Evolutionary conservation across 2,888 invertebrate genomes (phyloP), one percentile per base, ranked within the genome.

Genomic region (Lasioglossum vierecki): DNA sequence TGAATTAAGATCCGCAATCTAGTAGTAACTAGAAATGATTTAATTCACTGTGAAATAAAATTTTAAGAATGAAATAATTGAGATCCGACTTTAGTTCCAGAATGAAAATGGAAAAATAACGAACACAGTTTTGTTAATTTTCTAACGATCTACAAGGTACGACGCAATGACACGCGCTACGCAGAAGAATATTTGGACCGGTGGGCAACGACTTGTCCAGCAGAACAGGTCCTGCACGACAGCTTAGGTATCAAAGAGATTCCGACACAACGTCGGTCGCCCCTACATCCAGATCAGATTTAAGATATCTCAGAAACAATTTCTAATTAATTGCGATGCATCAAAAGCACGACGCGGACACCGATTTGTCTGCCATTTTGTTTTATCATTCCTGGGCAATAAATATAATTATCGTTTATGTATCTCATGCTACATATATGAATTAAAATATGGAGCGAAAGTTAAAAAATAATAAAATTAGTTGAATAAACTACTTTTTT

Each of bases 191-290:
- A 90, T 79, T 91, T 89, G 81, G 85, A 88, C 81, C 80, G 88
- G 85, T 83, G 78, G 84, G 74, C 84, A 82, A 84, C 84, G 85
- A 79, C 82, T 81, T 74, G 88, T 66, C 77, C 82, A 72, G 88
- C 76, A 91, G 86, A 92, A 93, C 91, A 91, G 92, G 92, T 92
- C 89, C 92, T 92, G 89, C 88, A 77, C 89, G 92, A 92, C 93
- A 93, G 92, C 90, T 93, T 93, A 94, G 91, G 89, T 91, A 91
- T 94, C 93, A 94, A 94, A 93, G 93, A 91, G 90, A 88, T 87
- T 89, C 94, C 93, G 93, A 91, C 92, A 66, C 84, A 87, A 79
- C 79, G 82, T 80, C 88, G 87, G 78, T 85, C 80, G 80, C 78
- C 80, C 85, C 84, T 87, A 80, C 77, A 85, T 70, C 78, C 76